Conservation (phyloP, 2,888 invertebrate genomes). For the Disparrhopalites patrizii region DNA sequence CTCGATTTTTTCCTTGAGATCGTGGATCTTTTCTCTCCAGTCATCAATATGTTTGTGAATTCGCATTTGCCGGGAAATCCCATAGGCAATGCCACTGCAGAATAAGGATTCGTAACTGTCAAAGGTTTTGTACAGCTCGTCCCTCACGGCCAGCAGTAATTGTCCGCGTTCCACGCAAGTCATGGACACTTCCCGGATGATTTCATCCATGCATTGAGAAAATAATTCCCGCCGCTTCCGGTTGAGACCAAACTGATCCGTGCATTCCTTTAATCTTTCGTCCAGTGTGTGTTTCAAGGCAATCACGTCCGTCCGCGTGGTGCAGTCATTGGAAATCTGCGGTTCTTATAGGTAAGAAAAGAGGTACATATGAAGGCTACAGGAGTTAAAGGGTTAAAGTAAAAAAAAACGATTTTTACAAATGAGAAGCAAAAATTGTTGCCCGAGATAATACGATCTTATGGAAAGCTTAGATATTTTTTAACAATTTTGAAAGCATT, state of each 20-base stretch:
- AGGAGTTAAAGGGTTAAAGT: too few species aligned
- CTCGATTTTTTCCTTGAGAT: background rate
- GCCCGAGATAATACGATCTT: too few species aligned
- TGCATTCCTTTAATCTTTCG: conserved; percentile 1
- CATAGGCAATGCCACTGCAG: conserved; percentile 11
- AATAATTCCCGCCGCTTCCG: conserved; percentile 5
- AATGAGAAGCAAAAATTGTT: too few species aligned
- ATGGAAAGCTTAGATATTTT: too few species aligned
- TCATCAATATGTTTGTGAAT: background rate
- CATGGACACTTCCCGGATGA: conserved; percentile 16
- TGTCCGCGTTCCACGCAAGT: conserved; percentile 22
- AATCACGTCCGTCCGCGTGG: conserved; percentile 12
- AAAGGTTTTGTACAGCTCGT: conserved; percentile 16
- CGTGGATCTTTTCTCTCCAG: conserved; percentile 2
- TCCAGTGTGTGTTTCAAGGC: conserved; percentile 5
- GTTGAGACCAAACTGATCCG: conserved; percentile 10
- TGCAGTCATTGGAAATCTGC: conserved; percentile 17
- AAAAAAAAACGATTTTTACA: too few species aligned
- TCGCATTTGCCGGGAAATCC: conserved; percentile 1
- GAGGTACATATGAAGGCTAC: too few species aligned
- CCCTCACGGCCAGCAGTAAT: conserved; percentile 3
- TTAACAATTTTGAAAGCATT: too few species aligned
- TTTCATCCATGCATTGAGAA: conserved; percentile 16
- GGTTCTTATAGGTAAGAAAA: background rate
- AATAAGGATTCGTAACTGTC: conserved; percentile 19